Conservation (phyloP, 2,797 vertebrate genomes). For the Capromys pilorides region DNA sequence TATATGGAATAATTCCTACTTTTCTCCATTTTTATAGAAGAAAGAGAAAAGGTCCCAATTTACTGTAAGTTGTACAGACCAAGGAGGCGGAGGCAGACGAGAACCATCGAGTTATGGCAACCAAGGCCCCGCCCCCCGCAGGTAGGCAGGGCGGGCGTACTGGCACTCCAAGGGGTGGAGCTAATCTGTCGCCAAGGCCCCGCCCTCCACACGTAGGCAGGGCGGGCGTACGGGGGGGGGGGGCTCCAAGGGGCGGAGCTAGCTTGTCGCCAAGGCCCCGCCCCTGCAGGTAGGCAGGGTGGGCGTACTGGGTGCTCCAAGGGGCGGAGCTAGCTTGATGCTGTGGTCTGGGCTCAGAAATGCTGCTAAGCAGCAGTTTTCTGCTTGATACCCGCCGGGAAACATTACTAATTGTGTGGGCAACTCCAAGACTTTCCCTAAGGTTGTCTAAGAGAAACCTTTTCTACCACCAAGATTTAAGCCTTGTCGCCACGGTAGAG, state of each 20-base stretch:
- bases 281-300: too few relatives aligned
- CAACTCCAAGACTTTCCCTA: slow-evolving; percentile 20
- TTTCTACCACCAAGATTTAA: slow-evolving; percentile 40
- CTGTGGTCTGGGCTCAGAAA: not conserved
- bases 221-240: not conserved
- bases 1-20: not conserved
- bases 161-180: too few relatives aligned
- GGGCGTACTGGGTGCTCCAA: not conserved
- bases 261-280: not conserved
- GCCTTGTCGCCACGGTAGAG: slow-evolving; percentile 57
- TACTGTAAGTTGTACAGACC: not conserved
- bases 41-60: not conserved
- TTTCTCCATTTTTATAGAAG: not conserved
- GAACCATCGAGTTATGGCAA: not conserved
- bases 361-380: not conserved
- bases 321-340: not conserved
- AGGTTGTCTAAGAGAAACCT: slow-evolving; percentile 22
- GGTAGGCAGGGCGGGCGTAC: not conserved
- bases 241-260: not conserved
- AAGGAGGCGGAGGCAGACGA: not conserved
- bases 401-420: not conserved
- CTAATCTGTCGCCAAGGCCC: too few relatives aligned
- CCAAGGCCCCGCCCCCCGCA: not conserved
- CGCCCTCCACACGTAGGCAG: too few relatives aligned
- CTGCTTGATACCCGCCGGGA: not conserved